Evolutionary conservation across 1,140 invertebrate genomes (phyloP).

Genomic region (Diachasmimorpha longicaudata): DNA sequence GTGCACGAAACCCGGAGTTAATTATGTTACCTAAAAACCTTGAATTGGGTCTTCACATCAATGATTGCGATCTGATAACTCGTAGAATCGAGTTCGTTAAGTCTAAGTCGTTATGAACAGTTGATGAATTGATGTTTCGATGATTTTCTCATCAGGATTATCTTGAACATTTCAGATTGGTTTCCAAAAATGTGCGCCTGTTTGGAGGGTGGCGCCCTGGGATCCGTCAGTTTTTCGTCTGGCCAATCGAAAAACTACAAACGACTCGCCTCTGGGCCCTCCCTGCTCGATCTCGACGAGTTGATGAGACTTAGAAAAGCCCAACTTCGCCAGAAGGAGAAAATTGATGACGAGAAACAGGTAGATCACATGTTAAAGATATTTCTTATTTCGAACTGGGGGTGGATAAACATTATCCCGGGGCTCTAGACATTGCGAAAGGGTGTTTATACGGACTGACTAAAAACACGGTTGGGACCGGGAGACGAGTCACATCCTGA

Average conservation of each 20-base stretch:
- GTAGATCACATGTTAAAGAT: constrained; percentile 15
- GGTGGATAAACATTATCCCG: too few species aligned
- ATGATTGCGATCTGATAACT: background rate
- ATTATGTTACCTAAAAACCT: background rate
- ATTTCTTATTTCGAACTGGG: too few species aligned
- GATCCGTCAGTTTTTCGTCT: background rate
- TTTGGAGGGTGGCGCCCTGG: constrained; percentile 23
- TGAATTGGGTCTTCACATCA: background rate
- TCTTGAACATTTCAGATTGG: constrained; percentile 40
- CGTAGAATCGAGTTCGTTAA: background rate
- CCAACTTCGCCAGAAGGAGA: background rate
- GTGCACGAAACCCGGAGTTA: too few species aligned
- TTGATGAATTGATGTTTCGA: background rate
- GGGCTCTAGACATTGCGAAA: too few species aligned
- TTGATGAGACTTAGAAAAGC: constrained; percentile 9
- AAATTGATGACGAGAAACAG: constrained; percentile 28
- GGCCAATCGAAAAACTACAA: background rate
- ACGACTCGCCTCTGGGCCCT: background rate
- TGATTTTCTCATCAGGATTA: constrained; percentile 10
- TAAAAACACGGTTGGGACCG: too few species aligned
- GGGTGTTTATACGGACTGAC: too few species aligned
- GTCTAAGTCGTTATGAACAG: background rate
- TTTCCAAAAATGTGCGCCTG: constrained; percentile 45
- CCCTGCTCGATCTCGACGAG: constrained; percentile 25
- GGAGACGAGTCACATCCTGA: too few species aligned